phyloP scores from a whole-genome alignment of 2,888 invertebrate genomes.

The Tridacna gigas region DNA sequence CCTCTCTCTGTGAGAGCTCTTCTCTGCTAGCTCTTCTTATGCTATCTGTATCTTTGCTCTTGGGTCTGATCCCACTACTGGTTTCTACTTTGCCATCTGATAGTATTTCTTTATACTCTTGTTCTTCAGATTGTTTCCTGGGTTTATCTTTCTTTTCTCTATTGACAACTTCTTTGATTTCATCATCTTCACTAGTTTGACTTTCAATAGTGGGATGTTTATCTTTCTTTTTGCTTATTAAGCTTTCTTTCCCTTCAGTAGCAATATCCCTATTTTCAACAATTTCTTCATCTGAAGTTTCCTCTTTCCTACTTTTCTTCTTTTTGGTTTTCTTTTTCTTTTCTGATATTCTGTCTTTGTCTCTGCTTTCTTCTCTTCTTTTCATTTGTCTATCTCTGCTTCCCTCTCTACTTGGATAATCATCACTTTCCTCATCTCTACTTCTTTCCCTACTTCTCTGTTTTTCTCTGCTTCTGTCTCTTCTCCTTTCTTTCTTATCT shows the following conservation, averaged over 20 bases:
- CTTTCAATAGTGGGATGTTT: background rate
- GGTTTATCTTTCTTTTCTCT: constrained; percentile 15
- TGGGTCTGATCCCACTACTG: background rate
- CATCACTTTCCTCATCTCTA: constrained; percentile 21
- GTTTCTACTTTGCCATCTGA: background rate
- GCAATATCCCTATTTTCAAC: constrained; percentile 16
- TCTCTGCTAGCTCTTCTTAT: background rate
- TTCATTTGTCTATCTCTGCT: constrained; percentile 18
- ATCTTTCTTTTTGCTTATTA: background rate
- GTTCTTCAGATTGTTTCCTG: background rate
- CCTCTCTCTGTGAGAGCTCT: background rate
- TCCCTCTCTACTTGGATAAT: constrained; percentile 9
- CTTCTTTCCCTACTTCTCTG: constrained; percentile 24
- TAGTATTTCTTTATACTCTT: background rate
- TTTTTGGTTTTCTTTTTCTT: constrained; percentile 29
- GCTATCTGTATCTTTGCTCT: background rate
- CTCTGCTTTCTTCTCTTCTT: background rate
- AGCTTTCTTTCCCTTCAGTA: background rate
- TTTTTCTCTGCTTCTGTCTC: constrained; percentile 17
- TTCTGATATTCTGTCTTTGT: background rate
- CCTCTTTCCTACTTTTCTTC: constrained; percentile 18
- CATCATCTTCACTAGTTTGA: constrained; percentile 4
- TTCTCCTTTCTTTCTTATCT: constrained; percentile 3
- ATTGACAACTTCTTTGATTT: constrained; percentile 8
- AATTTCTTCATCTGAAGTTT: constrained; percentile 24